phyloP scores from a whole-genome alignment of 2,888 invertebrate species.

The Mactromeris polynyma region DNA sequence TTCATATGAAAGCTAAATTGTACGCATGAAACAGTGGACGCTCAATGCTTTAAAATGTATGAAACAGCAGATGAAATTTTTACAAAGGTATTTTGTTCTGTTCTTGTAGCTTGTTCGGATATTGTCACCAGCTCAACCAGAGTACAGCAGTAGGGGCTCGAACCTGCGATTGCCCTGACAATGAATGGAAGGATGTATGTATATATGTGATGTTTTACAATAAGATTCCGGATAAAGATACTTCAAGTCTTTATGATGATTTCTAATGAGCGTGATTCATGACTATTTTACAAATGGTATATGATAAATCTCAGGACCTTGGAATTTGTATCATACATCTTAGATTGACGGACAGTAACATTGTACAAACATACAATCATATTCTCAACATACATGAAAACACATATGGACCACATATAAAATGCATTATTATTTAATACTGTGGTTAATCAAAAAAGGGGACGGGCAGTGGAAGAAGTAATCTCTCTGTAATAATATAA shows the following conservation, averaged over 20 bases:
- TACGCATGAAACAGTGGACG: no score
- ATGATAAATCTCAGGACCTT: not conserved
- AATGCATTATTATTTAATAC: conserved; percentile 12
- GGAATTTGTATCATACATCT: not conserved
- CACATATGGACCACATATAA: not conserved
- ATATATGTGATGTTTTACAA: not conserved
- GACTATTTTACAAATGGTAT: not conserved
- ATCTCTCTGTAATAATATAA: not conserved
- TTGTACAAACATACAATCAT: not conserved
- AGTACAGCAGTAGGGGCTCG: no score
- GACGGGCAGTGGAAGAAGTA: conserved; percentile 8
- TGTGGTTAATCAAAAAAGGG: not conserved
- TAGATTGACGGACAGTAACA: not conserved
- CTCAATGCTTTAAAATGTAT: not conserved
- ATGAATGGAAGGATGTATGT: not conserved
- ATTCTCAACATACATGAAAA: not conserved
- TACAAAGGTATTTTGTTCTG: not conserved
- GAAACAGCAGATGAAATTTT: not conserved
- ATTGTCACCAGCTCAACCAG: no score
- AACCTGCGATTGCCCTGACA: no score
- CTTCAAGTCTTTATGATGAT: not conserved
- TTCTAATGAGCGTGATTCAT: not conserved
- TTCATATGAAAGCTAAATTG: no score
- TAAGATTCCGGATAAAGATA: not conserved
- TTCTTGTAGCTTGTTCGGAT: no score